These are phyloP conservation scores for Sinopyrophorus schimmeli DNA, from an alignment of 2,888 invertebrate species.

Conservation along the genomic window DNA sequence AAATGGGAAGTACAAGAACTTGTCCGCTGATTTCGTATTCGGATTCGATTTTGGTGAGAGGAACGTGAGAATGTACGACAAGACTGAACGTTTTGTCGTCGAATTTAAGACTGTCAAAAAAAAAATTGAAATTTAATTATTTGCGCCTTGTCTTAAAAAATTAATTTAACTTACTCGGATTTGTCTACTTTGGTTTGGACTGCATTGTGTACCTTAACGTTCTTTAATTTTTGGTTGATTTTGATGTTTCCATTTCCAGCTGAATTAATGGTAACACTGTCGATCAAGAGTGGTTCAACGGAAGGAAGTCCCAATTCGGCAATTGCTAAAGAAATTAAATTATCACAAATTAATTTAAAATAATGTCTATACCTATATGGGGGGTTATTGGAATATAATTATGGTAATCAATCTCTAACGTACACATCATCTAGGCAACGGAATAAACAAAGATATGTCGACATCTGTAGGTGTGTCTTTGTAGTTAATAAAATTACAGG, in stretches of 20 bases:
- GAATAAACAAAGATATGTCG: too few species aligned
- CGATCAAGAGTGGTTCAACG: constrained; percentile 56
- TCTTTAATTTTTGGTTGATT: constrained; percentile 67
- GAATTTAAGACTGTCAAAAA: constrained; percentile 32
- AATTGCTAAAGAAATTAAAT: constrained; percentile 64
- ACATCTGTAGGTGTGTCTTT: too few species aligned
- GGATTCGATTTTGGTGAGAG: constrained; percentile 65
- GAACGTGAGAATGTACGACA: constrained; percentile 57
- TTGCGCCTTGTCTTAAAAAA: background rate
- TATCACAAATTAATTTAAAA: too few species aligned
- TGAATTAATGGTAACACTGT: constrained; percentile 52
- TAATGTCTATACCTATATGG: too few species aligned
- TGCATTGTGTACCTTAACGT: constrained; percentile 67
- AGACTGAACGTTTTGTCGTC: constrained; percentile 43
- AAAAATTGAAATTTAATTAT: background rate
- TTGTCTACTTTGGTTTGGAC: constrained; percentile 60
- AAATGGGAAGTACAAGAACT: constrained; percentile 66
- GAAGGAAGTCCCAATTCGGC: constrained; percentile 61
- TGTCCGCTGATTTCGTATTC: constrained; percentile 69
- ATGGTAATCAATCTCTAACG: too few species aligned
- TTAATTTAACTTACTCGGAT: constrained; percentile 58
- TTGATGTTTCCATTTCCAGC: constrained; percentile 64
- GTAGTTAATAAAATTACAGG: too few species aligned
- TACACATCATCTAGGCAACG: too few species aligned
- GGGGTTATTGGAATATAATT: too few species aligned